Evolutionary conservation across 2,113 vertebrate genomes (phyloP).

Genomic region (Plectropomus leopardus): DNA sequence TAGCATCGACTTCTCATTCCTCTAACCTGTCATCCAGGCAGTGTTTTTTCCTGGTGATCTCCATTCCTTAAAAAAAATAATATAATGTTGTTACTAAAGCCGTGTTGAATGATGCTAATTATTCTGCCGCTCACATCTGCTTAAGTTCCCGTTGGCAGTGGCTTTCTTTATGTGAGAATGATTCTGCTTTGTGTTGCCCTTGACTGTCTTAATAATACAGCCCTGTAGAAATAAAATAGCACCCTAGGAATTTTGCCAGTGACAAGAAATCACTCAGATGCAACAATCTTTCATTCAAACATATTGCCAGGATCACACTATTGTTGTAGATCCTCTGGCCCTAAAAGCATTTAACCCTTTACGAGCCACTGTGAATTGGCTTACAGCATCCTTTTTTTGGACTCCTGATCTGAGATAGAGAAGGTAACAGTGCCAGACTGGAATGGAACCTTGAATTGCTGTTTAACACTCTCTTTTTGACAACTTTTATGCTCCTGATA

Average conservation of each 20-base stretch:
- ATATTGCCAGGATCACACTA: conserved; percentile 41
- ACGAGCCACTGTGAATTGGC: neutral
- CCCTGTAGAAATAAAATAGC: conserved; percentile 41
- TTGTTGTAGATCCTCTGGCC: neutral
- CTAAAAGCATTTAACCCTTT: conserved; percentile 30
- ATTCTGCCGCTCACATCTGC: conserved; percentile 44
- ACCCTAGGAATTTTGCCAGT: conserved; percentile 40
- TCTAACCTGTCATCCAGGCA: neutral
- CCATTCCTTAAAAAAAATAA: neutral
- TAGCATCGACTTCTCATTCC: neutral
- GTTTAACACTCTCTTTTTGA: neutral
- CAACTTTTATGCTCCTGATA: neutral
- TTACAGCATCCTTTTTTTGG: neutral
- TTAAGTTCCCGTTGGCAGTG: conserved; percentile 28
- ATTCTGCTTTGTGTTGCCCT: conserved; percentile 49
- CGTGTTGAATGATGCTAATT: conserved; percentile 42
- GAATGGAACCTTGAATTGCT: neutral
- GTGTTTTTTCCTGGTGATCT: neutral
- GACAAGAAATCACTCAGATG: conserved; percentile 28
- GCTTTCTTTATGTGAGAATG: conserved; percentile 42
- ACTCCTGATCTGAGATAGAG: neutral
- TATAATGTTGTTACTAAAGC: conserved; percentile 1
- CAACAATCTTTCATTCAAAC: conserved; percentile 42
- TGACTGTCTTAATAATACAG: conserved; percentile 42
- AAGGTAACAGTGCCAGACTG: neutral